Evolutionary conservation across 2,113 vertebrate genomes (phyloP), one percentile per base, ranked within the genome.

Genomic region (Todiramphus saurophagus): DNA sequence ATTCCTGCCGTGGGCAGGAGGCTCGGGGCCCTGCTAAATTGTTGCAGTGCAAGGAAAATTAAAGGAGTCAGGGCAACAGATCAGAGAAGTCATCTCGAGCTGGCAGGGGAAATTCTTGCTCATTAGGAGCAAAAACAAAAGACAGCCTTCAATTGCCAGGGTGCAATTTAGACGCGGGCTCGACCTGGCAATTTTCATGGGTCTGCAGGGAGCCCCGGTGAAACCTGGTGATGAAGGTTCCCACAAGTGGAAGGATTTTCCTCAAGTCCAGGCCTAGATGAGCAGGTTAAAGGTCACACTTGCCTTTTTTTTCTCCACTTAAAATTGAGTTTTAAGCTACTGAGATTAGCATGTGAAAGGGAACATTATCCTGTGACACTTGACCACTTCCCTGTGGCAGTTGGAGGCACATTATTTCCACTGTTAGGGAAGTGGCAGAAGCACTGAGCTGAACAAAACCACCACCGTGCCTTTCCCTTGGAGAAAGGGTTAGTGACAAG

Each of bases 81-180:
- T 76, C 64, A 91, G 58, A 92, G 66, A 91, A 93, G 80, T 66
- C 77, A 91, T 58, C 66, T 37, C 2, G 3, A 81, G 60, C 44
- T 48, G 77, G 77, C 87, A 95, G 69, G 44, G 73, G 70, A 91
- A 93, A 91, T 37, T 81, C 92, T 73, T 84, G 77, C 80, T 95
- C 86, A 76, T 73, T 84, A 85, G 55, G 74, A 76, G 83, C 58
- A 94, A 76, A 93, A 90, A 18, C 50, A 89, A 92, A 93, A 92
- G 86, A 35, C 21, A 89, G 53, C 41, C 62, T 87, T 83, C 39
- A 23, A 37, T 53, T 87, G 83, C 89, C 74, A 89, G 88, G 73
- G 24, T 81, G 50, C 78, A 89, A 93, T 95, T 96, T 79, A 94
- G 94, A 84, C 6, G 13, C n/a, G 43, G 48, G 53, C 48, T 87